Evolutionary conservation across 2,797 vertebrate species (phyloP), one percentile per base, ranked within the genome.

Genomic region (Danio aesculapii): DNA sequence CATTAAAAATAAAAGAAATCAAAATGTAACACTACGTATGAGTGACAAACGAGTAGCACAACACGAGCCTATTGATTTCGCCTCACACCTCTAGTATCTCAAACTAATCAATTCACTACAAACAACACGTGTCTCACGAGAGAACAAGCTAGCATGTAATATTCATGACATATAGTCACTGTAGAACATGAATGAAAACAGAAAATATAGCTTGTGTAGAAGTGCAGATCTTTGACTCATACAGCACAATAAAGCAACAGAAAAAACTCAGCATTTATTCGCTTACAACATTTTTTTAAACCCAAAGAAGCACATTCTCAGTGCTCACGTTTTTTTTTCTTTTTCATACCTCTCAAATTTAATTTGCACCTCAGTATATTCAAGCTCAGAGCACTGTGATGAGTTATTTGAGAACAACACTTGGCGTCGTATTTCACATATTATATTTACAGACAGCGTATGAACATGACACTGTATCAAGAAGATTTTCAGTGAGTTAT

Each of bases 401-500:
- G 5, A 59, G 10, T 59, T 6, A 52, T 6, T 16, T 21, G 46
- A 68, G 39, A 47, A 17, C 12, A 44, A 12, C 12, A 14, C 5
- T 49, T 49, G 52, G n/a, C n/a, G 14, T 73, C 5, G 44, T 8
- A 49, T 8, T 8, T 49, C 47, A 49, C 47, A 49, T 8, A 8
- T 49, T 49, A 78, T 47, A 67, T 52, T 57, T 83, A 69, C 75
- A 82, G 62, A 68, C 46, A 49, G 75, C 39, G 12, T 69, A 57
- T 75, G 77, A n/a, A 70, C 46, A 75, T 30, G 64, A 75, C 68
- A 19, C 44, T 68, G 75, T 78, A 69, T 82, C 19, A 70, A 57
- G 63, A 64, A 63, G 39, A 2, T 49, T 49, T 49, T 12, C 47
- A 49, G 8, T 19, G 30, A 30, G 30, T 30, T 30, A 30, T 30